Evolutionary conservation across 2,113 vertebrate genomes (phyloP), one percentile per base, ranked within the genome.

Genomic region (Gallinago undulata): DNA sequence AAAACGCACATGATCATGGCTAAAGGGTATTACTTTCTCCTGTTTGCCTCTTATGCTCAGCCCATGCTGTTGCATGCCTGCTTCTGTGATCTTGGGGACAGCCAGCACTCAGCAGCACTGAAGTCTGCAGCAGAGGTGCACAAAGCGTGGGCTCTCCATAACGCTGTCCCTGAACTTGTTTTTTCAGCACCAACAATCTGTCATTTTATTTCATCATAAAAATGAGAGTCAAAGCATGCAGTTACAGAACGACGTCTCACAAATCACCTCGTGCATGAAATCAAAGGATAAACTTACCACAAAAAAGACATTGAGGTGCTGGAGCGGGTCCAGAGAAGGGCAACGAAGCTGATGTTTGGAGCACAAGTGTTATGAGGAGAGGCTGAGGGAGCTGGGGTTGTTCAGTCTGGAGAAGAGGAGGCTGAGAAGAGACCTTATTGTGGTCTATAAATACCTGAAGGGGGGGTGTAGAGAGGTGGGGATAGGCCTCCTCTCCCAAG

Each of bases 41-140:
- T 69, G 8, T 56, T 69, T 31, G 16, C 19, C 45, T 55, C n/a
- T 92, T 91, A 3, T n/a, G 27, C 19, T 85, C 22, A 68, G 22
- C 13, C 27, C 1, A 1, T 86, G 55, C 21, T 77, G 68, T 19
- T 19, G 35, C 8, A 10, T 5, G 8, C 6, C 6, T 0, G 0
- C 47, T 93, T 70, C 73, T 80, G 3, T 53, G n/a, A 66, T 25
- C 14, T 16, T 2, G 2, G 19, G 37, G 10, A 41, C 18, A 91
- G 25, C 4, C 22, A 37, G 33, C 22, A 18, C 19, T 66, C 41
- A 30, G 30, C 16, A 69, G 5, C 64, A 6, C n/a, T 55, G 28
- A 39, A 4, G 14, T 78, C 31, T 47, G 10, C 15, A 56, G 13
- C 23, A 35, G 8, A 76, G 8, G 28, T 47, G 27, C 30, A 14